These are phyloP conservation scores for Polydrusus pterygomalis DNA, from an alignment of 2,888 invertebrate genomes.

Conservation along the genomic window DNA sequence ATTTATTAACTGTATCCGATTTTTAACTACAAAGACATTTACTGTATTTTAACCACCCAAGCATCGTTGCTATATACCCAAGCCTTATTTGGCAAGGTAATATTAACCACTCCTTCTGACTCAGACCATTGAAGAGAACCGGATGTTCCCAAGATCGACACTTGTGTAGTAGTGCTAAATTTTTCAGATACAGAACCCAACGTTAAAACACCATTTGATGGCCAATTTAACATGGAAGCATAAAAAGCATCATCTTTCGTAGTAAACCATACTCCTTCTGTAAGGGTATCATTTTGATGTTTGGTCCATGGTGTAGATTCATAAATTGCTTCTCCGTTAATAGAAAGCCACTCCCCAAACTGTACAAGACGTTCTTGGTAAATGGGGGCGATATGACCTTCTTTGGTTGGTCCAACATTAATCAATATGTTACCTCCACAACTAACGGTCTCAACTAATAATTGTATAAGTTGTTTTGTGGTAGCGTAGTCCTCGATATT, in stretches of 20 bases:
- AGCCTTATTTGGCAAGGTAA: conserved; percentile 37
- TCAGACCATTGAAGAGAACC: conserved; percentile 19
- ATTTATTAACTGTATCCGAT: not conserved
- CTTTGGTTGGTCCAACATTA: conserved; percentile 93
- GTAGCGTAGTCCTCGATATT: conserved; percentile 80
- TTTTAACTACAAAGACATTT: not conserved
- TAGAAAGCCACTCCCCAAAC: conserved; percentile 85
- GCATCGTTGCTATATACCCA: conserved; percentile 40
- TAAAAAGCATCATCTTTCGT: conserved; percentile 73
- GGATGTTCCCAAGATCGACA: conserved; percentile 27
- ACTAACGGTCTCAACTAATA: conserved; percentile 85
- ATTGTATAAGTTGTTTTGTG: conserved; percentile 79
- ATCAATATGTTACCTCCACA: conserved; percentile 89
- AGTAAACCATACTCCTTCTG: conserved; percentile 69
- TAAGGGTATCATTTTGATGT: conserved; percentile 85
- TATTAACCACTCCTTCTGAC: conserved; percentile 20
- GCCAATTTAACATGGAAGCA: conserved; percentile 83
- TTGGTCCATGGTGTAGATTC: conserved; percentile 83
- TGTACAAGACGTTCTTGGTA: conserved; percentile 88
- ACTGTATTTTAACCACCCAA: conserved; percentile 42
- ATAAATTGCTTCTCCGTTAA: conserved; percentile 92
- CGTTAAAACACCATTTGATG: conserved; percentile 74
- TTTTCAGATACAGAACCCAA: conserved; percentile 68
- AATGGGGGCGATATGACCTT: conserved; percentile 89
- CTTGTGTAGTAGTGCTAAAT: conserved; percentile 49